Evolutionary conservation across 1,140 invertebrate species (phyloP), one percentile per base, ranked within the genome.

Genomic region (Papilio polyxenes): DNA sequence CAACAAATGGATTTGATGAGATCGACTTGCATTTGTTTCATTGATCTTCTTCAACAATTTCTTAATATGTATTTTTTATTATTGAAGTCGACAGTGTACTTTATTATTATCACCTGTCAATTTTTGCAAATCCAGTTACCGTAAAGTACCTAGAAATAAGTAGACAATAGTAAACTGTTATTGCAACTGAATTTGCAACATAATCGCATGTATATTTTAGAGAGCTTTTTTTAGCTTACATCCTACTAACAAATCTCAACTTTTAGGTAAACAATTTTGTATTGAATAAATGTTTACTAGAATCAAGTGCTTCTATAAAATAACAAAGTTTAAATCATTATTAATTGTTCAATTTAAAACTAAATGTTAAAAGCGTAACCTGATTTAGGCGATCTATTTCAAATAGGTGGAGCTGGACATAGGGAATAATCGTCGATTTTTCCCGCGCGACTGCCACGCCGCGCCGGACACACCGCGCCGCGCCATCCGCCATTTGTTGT

Each of bases 401-500:
- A 51, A 77, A 53, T 77, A 77, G 44, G 48, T 75, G 31, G 51
- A 6, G 17, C 74, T 48, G 74, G n/a, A 40, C 77, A 62, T 40
- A 40, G 77, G 23, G 20, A 37, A 79, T 79, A 80, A 69, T 49
- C 59, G 37, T 62, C 40, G 15, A 65, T 80, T 69, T 80, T 69
- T 80, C 78, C 77, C 78, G 72, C 74, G 48, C 53, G 51, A 17
- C 44, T 44, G 53, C 20, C 74, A 49, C 74, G 20, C 31, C 7
- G 65, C 72, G 37, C 23, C 9, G 75, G 72, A 62, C 83, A 87
- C 87, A 88, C 89, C 89, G 88, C 90, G 90, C 86, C 91, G 92
- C 89, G 90, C 89, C 87, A 84, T 81, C 89, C 86, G 90, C 92
- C 89, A 94, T 94, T 94, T 94, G 92, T 94, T 92, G 93, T 88